phyloP scores from a whole-genome alignment of 2,888 invertebrate species.

The Lycophotia porphyrea region DNA sequence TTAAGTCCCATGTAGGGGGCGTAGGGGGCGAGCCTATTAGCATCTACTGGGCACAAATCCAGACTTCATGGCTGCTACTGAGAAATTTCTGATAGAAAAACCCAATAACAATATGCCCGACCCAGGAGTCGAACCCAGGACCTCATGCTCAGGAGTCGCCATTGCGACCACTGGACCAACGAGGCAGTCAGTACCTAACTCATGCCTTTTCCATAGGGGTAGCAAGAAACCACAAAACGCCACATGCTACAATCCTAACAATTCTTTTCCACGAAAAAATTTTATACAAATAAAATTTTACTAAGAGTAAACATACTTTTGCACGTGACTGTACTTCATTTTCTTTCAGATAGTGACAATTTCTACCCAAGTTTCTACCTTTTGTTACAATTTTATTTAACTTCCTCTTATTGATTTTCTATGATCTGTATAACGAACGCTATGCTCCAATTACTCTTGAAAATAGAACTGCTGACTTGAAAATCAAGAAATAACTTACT shows the following conservation, averaged over 20 bases:
- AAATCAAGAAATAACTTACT: conserved; percentile 25
- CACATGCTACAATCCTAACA: not conserved
- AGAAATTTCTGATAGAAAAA: not conserved
- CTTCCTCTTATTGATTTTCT: conserved; percentile 24
- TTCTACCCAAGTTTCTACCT: not conserved
- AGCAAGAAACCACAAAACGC: no score
- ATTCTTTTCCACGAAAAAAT: not conserved
- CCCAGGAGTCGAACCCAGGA: not conserved
- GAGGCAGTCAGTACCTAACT: no score
- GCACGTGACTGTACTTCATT: not conserved
- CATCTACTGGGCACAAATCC: not conserved
- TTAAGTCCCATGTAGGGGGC: not conserved
- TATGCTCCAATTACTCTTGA: conserved; percentile 29
- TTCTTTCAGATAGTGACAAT: conserved; percentile 14
- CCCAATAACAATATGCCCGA: not conserved
- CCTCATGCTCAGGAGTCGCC: not conserved
- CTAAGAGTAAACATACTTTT: not conserved
- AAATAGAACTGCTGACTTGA: conserved; percentile 25
- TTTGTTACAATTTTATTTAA: conserved; percentile 27
- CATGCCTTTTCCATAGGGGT: no score
- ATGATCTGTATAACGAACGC: conserved; percentile 22
- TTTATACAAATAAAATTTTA: not conserved
- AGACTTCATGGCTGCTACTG: not conserved
- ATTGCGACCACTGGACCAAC: not conserved
- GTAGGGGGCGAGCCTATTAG: not conserved